phyloP scores from a whole-genome alignment of 2,888 invertebrate genomes.

The Automeris io region DNA sequence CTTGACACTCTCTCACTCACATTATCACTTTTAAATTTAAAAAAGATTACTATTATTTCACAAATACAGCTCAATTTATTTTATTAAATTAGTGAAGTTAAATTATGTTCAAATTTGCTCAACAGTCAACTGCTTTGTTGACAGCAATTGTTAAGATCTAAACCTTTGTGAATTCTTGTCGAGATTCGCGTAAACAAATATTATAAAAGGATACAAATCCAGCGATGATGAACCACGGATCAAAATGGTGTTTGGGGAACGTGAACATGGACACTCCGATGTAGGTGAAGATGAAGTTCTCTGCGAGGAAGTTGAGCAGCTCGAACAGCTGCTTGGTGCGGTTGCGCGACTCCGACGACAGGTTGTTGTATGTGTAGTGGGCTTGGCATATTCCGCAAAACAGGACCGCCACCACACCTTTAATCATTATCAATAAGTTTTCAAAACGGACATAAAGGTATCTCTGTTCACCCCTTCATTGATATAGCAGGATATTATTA shows the following conservation, averaged over 20 bases:
- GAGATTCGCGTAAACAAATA: too few relatives aligned
- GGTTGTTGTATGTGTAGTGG: slow-evolving; percentile 98
- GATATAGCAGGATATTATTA: too few relatives aligned
- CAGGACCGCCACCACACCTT: slow-evolving; percentile 95
- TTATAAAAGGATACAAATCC: slow-evolving; percentile 93
- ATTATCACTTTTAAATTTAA: too few relatives aligned
- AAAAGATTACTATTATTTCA: too few relatives aligned
- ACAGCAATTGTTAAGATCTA: not conserved
- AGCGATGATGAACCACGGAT: slow-evolving; percentile 92
- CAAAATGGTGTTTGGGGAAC: slow-evolving; percentile 96
- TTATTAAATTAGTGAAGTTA: too few relatives aligned
- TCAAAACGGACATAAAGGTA: slow-evolving; percentile 7
- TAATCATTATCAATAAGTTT: not conserved
- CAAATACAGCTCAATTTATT: too few relatives aligned
- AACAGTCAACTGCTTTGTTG: not conserved
- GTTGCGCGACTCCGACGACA: slow-evolving; percentile 90
- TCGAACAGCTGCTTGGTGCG: slow-evolving; percentile 96
- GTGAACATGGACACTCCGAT: slow-evolving; percentile 99
- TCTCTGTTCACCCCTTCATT: too few relatives aligned
- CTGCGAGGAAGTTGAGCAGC: slow-evolving; percentile 95
- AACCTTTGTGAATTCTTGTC: too few relatives aligned
- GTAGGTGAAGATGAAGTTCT: slow-evolving; percentile 99
- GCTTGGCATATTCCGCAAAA: slow-evolving; percentile 99
- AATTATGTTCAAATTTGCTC: too few relatives aligned
- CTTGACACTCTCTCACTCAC: too few relatives aligned